These are phyloP conservation scores for Gobio occitaniae DNA, from an alignment of 2,797 vertebrate species.

Conservation along the genomic window DNA sequence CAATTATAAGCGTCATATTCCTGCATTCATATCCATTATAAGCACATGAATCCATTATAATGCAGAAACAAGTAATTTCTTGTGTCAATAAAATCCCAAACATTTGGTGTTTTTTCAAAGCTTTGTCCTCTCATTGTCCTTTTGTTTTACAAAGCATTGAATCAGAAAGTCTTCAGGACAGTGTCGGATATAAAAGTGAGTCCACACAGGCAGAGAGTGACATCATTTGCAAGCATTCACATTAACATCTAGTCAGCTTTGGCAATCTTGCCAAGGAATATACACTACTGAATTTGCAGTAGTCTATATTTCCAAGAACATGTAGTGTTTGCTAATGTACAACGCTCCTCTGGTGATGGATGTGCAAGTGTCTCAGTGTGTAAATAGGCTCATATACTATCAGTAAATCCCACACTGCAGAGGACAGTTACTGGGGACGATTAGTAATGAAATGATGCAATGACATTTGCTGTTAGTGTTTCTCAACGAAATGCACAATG, in stretches of 20 bases:
- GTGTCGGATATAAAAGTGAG: neutral
- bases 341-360: neutral
- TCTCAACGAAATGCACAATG: conserved; percentile 12
- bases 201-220: conserved; percentile 27
- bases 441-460: conserved; percentile 15
- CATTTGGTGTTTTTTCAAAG: neutral
- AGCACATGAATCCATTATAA: neutral
- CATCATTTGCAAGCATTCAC: conserved; percentile 39
- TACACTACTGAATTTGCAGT: conserved; percentile 4
- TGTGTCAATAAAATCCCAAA: neutral
- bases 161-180: conserved; percentile 26
- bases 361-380: neutral
- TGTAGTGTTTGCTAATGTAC: conserved; percentile 46
- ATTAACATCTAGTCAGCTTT: conserved; percentile 40
- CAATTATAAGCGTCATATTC: neutral
- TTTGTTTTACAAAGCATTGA: conserved; percentile 23
- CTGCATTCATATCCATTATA: neutral
- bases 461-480: conserved; percentile 35
- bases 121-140: conserved; percentile 7
- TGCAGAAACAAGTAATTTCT: neutral
- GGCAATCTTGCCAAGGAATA: conserved; percentile 20
- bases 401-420: conserved; percentile 6
- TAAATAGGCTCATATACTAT: conserved; percentile 4
- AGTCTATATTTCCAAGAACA: conserved; percentile 31
- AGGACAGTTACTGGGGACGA: conserved; percentile 1